phyloP scores from a whole-genome alignment of 2,888 invertebrate species.

The Eretmocerus hayati region DNA sequence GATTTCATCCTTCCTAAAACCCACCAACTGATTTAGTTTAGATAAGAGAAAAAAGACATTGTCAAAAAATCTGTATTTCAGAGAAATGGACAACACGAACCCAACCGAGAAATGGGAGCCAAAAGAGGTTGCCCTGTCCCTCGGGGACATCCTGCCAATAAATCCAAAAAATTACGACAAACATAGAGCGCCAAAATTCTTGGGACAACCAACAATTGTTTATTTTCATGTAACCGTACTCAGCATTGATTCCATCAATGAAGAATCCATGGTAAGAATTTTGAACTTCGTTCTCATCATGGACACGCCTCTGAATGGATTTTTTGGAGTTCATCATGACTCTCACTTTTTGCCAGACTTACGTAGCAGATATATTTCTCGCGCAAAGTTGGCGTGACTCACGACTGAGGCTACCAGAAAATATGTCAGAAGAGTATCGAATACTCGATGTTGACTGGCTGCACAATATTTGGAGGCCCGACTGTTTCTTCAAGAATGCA shows the following conservation, averaged over 20 bases:
- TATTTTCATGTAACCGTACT: constrained; percentile 87
- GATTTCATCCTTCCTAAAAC: too few relatives aligned
- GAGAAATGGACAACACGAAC: constrained; percentile 42
- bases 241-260: constrained; percentile 89
- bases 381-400: constrained; percentile 92
- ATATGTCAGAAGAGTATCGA: constrained; percentile 87
- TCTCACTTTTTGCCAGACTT: constrained; percentile 66
- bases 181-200: constrained; percentile 77
- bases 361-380: constrained; percentile 86
- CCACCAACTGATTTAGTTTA: too few relatives aligned
- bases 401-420: constrained; percentile 79
- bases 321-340: background rate
- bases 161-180: constrained; percentile 84
- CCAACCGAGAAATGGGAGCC: constrained; percentile 43
- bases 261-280: constrained; percentile 87
- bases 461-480: constrained; percentile 86
- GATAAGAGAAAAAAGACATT: too few relatives aligned
- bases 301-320: too few relatives aligned
- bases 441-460: constrained; percentile 86
- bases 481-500: constrained; percentile 90
- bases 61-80: too few relatives aligned
- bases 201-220: constrained; percentile 80
- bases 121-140: constrained; percentile 62
- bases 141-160: constrained; percentile 77
- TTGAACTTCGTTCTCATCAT: too few relatives aligned